Evolutionary conservation across 2,797 vertebrate species (phyloP).

Genomic region (Columba guinea): DNA sequence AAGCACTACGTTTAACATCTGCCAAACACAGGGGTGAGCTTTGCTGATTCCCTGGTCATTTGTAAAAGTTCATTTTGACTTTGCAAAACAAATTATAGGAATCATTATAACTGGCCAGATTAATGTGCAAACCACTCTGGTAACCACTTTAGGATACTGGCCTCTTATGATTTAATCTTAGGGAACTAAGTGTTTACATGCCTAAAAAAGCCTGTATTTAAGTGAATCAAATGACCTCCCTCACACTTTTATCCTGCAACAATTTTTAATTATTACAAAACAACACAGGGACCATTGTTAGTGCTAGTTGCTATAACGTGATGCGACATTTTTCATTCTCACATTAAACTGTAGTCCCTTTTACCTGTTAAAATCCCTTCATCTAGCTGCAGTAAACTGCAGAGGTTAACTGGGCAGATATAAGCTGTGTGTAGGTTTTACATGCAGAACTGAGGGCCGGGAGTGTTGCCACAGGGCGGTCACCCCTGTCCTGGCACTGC

Average conservation of each 20-base stretch:
- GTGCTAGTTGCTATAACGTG: not conserved
- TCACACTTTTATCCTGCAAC: not conserved
- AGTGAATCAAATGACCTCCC: not conserved
- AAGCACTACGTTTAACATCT: not conserved
- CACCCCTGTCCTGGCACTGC: not conserved
- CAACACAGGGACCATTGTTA: not conserved
- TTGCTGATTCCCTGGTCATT: not conserved
- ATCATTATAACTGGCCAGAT: not conserved
- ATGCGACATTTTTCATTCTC: not conserved
- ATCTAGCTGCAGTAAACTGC: not conserved
- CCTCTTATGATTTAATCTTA: not conserved
- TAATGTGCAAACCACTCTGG: not conserved
- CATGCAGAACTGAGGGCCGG: not conserved
- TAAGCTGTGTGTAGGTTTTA: not conserved
- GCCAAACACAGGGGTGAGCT: not conserved
- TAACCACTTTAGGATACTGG: not conserved
- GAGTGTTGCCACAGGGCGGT: rapidly evolving
- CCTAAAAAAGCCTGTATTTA: not conserved
- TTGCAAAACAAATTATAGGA: not conserved
- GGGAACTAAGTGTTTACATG: not conserved
- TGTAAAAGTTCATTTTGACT: not conserved
- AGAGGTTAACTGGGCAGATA: not conserved
- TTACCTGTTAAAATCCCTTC: not conserved
- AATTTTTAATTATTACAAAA: not conserved
- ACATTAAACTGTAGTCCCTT: not conserved